Percentiles rank a stretch among this genome's conserved stretches.
Conservation (phyloP, 1,140 invertebrate species). For the Elymnias hypermnestra region DNA sequence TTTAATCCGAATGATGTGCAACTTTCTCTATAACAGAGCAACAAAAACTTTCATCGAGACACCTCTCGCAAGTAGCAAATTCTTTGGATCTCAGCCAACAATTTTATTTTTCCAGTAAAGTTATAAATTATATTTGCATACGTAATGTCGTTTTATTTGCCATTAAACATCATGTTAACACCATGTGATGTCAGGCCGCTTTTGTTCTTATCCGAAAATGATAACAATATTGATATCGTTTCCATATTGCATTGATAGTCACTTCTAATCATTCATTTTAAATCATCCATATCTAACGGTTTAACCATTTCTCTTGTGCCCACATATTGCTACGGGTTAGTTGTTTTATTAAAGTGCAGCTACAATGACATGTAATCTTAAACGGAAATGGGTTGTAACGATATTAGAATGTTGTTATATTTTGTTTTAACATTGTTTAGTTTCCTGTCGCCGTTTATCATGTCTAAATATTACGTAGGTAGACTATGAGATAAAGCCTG, state of each 20-base stretch:
- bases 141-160: too few species aligned
- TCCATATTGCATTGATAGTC: constrained; percentile 3
- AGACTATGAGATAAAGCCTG: too few species aligned
- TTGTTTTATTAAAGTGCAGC: too few species aligned
- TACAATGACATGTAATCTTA: background rate
- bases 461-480: background rate
- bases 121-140: background rate
- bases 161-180: too few species aligned
- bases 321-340: too few species aligned
- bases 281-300: background rate
- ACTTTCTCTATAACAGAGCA: background rate
- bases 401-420: background rate
- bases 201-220: constrained; percentile 38
- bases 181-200: constrained; percentile 25
- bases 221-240: constrained; percentile 36
- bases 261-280: background rate
- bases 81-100: background rate
- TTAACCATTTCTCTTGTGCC: too few species aligned
- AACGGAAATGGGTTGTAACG: background rate
- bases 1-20: constrained; percentile 12
- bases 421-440: background rate
- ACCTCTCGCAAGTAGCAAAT: too few species aligned
- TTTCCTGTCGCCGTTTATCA: constrained; percentile 2
- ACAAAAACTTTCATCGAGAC: constrained; percentile 1
- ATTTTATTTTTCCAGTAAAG: background rate